Evolutionary conservation across 2,888 invertebrate species (phyloP), one percentile per base, ranked within the genome.

Genomic region (Eulithis testata): DNA sequence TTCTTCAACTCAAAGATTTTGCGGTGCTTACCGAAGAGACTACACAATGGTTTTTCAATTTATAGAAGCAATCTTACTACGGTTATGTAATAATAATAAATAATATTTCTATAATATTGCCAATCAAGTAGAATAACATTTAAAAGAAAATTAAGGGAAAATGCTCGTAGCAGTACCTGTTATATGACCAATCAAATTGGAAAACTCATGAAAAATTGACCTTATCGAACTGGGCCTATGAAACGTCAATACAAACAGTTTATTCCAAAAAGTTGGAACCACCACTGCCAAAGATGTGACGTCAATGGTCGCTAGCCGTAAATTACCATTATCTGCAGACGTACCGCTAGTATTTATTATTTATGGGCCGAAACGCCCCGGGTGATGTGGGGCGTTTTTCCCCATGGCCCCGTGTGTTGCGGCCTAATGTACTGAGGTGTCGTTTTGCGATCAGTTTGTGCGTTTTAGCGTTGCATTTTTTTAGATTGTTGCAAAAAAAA

Each of bases 251-350:
- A 66, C 51, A 45, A 45, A 61, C 62, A 43, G 47, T 64, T 58
- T 66, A 64, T 45, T 68, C 62, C 55, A 60, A 66, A 78, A 79
- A 84, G 84, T 87, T 86, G 21, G 21, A 21, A 21, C 87, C 79
- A 85, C 79, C 82, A 77, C 80, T 89, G 88, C 88, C 89, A 90
- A 88, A 88, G 89, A 86, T 88, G 87, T 91, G 91, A 91, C 89
- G 88, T 80, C 85, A 84, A 82, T 86, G 86, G 88, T 87, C 83
- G 84, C 82, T 82, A 84, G 81, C 85, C 89, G 90, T 93, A 93
- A 91, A 92, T 93, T 91, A 93, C 92, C 89, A 93, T 92, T 93
- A 93, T 93, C 93, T 91, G 85, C 89, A 91, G 92, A 91, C 91
- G 88, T 89, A 81, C 88, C 83, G 88, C 87, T 91, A 87, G 87